These are phyloP conservation scores for Dioctria linearis DNA, from an alignment of 2,888 invertebrate species.

Conservation along the genomic window DNA sequence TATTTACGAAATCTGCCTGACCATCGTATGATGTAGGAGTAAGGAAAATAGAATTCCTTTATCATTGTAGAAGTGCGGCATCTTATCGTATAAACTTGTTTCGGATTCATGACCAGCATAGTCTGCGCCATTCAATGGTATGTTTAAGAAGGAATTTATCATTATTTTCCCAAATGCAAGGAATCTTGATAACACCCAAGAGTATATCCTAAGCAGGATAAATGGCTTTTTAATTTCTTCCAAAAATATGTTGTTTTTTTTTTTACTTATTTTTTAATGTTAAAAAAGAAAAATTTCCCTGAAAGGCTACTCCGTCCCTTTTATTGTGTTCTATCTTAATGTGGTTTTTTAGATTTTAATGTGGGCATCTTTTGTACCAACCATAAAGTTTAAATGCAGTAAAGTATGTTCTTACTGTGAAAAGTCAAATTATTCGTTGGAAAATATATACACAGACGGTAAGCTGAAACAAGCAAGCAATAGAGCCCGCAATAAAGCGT, in stretches of 20 bases:
- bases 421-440: not conserved
- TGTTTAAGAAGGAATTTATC: slow-evolving; percentile 33
- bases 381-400: not conserved
- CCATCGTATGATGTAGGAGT: slow-evolving; percentile 10
- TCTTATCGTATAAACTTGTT: slow-evolving; percentile 51
- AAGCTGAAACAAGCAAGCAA: slow-evolving; percentile 20
- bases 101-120: slow-evolving; percentile 21
- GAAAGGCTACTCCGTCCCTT: too few relatives aligned
- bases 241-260: slow-evolving; percentile 12
- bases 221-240: slow-evolving; percentile 54
- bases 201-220: slow-evolving; percentile 52
- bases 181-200: slow-evolving; percentile 51
- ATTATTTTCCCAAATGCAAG: slow-evolving; percentile 42
- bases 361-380: not conserved
- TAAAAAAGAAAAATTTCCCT: too few relatives aligned
- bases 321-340: too few relatives aligned
- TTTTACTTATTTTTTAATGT: too few relatives aligned
- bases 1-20: slow-evolving; percentile 41
- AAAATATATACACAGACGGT: not conserved
- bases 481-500: slow-evolving; percentile 28
- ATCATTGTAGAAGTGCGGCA: not conserved
- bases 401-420: not conserved
- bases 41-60: not conserved
- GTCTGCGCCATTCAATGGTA: slow-evolving; percentile 7
- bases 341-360: not conserved